Conservation (phyloP, 2,888 invertebrate genomes). For the Volucella inanis region DNA sequence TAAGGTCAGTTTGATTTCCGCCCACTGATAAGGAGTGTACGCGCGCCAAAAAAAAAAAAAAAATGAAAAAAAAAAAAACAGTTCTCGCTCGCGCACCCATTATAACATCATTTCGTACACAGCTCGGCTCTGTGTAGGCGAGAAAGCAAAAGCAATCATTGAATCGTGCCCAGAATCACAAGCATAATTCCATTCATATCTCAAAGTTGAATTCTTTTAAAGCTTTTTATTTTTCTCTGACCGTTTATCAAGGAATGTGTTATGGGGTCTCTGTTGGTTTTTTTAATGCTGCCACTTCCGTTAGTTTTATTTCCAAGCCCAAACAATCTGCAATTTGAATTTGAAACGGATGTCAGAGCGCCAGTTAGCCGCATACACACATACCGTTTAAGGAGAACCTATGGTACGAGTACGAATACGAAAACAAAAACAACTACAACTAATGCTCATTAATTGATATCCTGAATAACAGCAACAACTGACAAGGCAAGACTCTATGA, state of each 20-base stretch:
- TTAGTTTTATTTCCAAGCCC: conserved; percentile 40
- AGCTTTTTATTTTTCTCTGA: conserved; percentile 40
- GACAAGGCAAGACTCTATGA: conserved; percentile 21
- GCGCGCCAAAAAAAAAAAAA: conserved; percentile 9
- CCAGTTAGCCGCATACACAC: conserved; percentile 27
- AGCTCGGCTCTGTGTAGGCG: conserved; percentile 56
- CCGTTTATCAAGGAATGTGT: conserved; percentile 41
- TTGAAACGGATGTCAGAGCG: conserved; percentile 70
- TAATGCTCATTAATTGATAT: conserved; percentile 54
- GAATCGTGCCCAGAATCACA: conserved; percentile 64
- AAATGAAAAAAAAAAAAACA: too few species aligned
- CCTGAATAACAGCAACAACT: conserved; percentile 39
- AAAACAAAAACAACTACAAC: conserved; percentile 5
- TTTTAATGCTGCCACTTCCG: conserved; percentile 52
- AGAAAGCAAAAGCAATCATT: conserved; percentile 49
- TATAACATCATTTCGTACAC: conserved; percentile 4
- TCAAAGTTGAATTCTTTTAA: conserved; percentile 38
- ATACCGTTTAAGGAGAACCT: too few species aligned
- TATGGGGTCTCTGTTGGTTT: conserved; percentile 8
- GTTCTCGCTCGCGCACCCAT: conserved; percentile 48
- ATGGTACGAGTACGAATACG: too few species aligned
- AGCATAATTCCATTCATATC: conserved; percentile 54
- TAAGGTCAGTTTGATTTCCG: conserved; percentile 72
- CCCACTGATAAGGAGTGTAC: conserved; percentile 62
- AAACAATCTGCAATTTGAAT: conserved; percentile 72